Evolutionary conservation across 1,140 invertebrate species (phyloP), one percentile per base, ranked within the genome.

Genomic region (Caenorhabditis tropicalis): DNA sequence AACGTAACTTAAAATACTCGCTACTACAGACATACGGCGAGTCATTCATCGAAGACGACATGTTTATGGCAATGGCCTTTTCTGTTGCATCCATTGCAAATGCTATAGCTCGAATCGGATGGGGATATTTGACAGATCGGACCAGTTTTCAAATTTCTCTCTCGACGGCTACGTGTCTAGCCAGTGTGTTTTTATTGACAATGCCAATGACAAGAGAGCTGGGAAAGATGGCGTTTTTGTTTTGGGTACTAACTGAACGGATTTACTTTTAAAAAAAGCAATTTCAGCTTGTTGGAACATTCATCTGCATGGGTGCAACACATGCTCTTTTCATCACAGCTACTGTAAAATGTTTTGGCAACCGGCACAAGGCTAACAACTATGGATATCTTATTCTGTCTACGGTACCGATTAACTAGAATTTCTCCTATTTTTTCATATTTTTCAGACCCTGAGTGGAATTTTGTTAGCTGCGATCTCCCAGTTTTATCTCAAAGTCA

Each of bases 271-370:
- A 81, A 51, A 24, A 31, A 31, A 51, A 49, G 24, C 31, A 21
- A 36, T 85, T 87, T 86, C 51, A 89, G 89, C 60, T 91, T 49
- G 83, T 56, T 31, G 79, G 88, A 19, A 87, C 88, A 79, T 91
- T 90, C 81, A 82, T 89, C 16, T 91, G 89, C 87, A 83, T 90
- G 85, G 89, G 87, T 16, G 89, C 89, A 6, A 90, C 89, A 12
- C 89, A 90, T 81, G 90, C 89, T 0, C 74, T 90, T 0, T 90
- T 90, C 70, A 90, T 90, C 36, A 90, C 89, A 4, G 89, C 89
- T 9, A 86, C 85, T 15, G 89, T 90, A 10, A 82, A 88, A 29
- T 90, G 89, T 83, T 90, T 90, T 49, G 89, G 89, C 5, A 83
- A 87, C 6, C 56, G 87, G 58, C 84, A 91, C 53, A 90, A 90